Conservation (phyloP, 2,113 vertebrate species). For the Odontophorus gujanensis region DNA sequence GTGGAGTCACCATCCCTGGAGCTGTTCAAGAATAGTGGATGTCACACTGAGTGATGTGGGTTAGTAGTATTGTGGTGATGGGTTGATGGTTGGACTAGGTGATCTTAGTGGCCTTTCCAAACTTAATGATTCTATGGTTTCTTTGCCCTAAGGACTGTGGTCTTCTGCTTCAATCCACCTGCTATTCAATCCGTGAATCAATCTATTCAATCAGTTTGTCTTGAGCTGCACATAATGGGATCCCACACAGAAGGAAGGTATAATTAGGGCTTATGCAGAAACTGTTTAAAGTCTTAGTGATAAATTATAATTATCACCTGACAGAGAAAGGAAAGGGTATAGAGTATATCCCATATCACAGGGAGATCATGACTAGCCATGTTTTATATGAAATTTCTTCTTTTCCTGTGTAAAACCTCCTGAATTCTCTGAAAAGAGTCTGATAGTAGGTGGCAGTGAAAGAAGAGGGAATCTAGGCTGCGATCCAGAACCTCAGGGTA, state of each 20-base stretch:
- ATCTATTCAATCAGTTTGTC: too few species aligned
- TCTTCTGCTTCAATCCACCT: neutral
- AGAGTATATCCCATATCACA: neutral
- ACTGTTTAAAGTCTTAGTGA: neutral
- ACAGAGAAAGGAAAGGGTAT: neutral
- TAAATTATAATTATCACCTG: neutral
- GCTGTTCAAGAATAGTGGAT: too few species aligned
- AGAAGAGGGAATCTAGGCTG: neutral
- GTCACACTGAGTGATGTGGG: too few species aligned
- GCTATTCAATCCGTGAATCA: accelerated
- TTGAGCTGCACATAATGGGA: neutral
- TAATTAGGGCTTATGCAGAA: neutral
- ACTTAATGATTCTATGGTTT: neutral
- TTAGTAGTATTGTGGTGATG: too few species aligned
- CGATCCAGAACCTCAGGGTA: neutral
- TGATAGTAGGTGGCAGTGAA: neutral
- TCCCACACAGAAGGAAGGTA: neutral
- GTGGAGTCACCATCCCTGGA: too few species aligned
- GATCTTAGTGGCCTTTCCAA: too few species aligned
- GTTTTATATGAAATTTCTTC: neutral
- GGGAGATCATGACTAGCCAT: neutral
- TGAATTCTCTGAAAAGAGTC: neutral
- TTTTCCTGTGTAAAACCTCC: neutral
- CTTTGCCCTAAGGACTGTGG: neutral
- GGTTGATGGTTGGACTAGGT: too few species aligned